Conservation (phyloP, 2,797 vertebrate genomes). For the Alfaro cultratus region DNA sequence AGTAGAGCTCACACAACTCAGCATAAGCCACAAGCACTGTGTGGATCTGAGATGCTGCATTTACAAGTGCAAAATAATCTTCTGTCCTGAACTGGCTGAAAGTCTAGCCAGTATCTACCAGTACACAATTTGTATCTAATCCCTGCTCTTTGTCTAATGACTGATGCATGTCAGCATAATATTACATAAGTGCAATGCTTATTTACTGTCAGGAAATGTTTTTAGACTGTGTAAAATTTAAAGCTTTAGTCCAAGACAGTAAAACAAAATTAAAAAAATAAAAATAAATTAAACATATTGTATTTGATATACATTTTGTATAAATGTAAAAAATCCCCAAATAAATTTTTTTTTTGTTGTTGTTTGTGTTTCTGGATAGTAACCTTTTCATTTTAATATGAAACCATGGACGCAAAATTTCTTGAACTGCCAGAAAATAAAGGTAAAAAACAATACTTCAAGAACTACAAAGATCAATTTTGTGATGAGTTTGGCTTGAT, state of each 20-base stretch:
- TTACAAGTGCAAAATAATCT: background rate
- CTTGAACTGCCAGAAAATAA: background rate
- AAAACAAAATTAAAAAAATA: background rate
- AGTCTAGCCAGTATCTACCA: constrained; percentile 1
- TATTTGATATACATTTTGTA: background rate
- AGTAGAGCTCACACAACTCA: constrained; percentile 3
- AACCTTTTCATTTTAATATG: background rate
- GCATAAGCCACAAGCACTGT: constrained; percentile 8
- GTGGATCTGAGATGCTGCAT: background rate
- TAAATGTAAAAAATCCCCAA: background rate
- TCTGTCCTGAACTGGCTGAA: constrained; percentile 5
- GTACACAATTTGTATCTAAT: background rate
- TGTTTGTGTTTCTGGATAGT: background rate
- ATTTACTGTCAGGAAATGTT: background rate
- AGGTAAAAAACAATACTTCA: background rate
- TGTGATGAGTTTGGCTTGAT: background rate
- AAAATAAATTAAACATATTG: background rate
- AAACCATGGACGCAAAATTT: background rate
- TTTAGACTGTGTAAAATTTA: background rate
- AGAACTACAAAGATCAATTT: background rate
- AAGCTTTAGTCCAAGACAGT: background rate
- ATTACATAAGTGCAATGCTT: background rate
- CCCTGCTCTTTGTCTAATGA: constrained; percentile 2
- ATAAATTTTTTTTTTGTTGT: background rate
- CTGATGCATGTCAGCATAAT: background rate